Base-by-base conservation (phyloP, 1,140 invertebrate species). In the Drosophila neocordata region DNA sequence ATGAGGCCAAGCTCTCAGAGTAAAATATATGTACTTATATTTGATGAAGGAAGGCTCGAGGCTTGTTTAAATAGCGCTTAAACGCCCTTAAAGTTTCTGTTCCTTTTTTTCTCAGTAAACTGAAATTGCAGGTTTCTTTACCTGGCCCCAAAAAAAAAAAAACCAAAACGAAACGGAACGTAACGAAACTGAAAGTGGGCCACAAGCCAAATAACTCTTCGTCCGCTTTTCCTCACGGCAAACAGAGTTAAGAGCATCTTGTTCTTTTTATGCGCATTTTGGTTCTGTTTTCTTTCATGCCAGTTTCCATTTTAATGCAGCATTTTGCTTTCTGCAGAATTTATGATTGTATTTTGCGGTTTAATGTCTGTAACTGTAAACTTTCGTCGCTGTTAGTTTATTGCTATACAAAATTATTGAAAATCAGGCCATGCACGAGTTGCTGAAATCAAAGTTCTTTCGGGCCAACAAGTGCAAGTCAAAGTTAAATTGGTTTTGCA, bases 361-460 rank as follows among this genome's bases (percentile, higher is more conserved):
- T 37, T 72, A 52, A 48, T 62, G 68, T 56, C 68, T 20, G 41
- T 48, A 48, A 20, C 41, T 20, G 37, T n/a, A 38, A 38, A 38
- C 41, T 48, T 20, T 38, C 4, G 31, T 15, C 70, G 77, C 62
- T 65, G 66, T 41, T 65, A 65, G 62, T 69, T 87, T 85, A 82
- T 85, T 82, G 78, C 78, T 67, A 64, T 81, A 75, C 67, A 88
- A 85, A 82, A 85, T 85, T 88, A 85, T 85, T 82, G 78, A 75
- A 88, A 85, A 88, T 78, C 81, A 82, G 81, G 70, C 66, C 83
- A 82, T 71, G 78, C 79, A 78, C 78, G 83, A 59, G 74, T 61
- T 78, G 64, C 72, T 66, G 55, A 58, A 85, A 85, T 85, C 81
- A 85, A 87, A 85, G 74, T 74, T 77, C 61, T 63, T 4, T 18